A percentile compares a stretch with the other conserved stretches of the same genome.
These are phyloP conservation scores for Rhogogaster chlorosoma DNA, from an alignment of 2,888 invertebrate genomes.

Conservation along the genomic window DNA sequence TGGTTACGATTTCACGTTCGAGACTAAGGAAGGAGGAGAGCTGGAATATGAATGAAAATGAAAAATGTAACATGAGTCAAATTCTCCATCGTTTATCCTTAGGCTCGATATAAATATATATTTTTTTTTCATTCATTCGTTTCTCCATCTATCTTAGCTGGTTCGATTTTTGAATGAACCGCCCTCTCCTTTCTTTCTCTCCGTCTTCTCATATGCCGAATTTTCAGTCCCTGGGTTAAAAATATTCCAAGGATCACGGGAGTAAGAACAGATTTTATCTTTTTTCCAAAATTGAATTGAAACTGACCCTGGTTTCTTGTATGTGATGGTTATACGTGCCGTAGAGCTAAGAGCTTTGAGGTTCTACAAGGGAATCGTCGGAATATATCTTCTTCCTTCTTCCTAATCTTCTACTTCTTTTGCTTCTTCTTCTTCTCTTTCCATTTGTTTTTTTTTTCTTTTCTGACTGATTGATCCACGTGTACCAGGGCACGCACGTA, in stretches of 20 bases:
- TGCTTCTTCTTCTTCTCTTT: neutral
- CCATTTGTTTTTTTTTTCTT: neutral
- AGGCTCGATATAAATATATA: neutral
- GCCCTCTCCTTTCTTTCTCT: neutral
- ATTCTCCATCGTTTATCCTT: neutral
- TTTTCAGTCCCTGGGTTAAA: neutral
- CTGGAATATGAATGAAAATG: neutral
- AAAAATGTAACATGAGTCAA: neutral
- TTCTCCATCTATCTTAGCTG: neutral
- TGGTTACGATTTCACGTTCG: conserved; percentile 24
- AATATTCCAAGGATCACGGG: neutral
- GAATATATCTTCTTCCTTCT: neutral
- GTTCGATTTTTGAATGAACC: neutral
- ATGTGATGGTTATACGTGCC: conserved; percentile 14
- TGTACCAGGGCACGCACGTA: conserved; percentile 30
- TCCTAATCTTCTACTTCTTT: no score
- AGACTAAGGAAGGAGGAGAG: neutral
- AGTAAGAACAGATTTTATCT: neutral
- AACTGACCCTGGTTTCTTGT: neutral
- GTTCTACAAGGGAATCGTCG: neutral
- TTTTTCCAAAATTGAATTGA: neutral
- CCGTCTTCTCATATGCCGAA: neutral
- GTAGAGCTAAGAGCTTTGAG: neutral
- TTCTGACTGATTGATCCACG: conserved; percentile 35
- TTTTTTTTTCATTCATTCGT: neutral